Base-by-base conservation (phyloP, 2,113 vertebrate genomes). In the Seriola quinqueradiata region DNA sequence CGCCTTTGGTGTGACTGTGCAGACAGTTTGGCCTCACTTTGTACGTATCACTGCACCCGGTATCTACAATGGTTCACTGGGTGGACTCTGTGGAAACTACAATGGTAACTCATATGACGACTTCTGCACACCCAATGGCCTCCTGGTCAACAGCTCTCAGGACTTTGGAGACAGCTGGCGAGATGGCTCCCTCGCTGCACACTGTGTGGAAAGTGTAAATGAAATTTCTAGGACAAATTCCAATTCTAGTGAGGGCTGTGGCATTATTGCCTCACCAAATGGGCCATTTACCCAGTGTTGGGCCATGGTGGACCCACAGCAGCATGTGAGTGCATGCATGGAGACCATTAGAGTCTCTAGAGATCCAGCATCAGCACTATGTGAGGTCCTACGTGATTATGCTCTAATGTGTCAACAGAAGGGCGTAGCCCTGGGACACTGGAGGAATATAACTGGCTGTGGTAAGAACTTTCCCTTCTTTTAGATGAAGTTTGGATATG, bases 121-220 rank as follows among this genome's bases (percentile, higher is more conserved):
- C 21, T 93, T 94, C 60, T 46, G 12, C 8, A 92, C 85, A 16
- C 92, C 92, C 8, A 86, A 5, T 0, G 91, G 92, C 7, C 14
- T 69, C 14, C 55, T 90, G 28, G 58, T 90, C 0, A 54, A 77
- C n/a, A 86, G 57, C 48, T 71, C 92, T 17, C 85, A 88, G 21
- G 59, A 1, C 0, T 95, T 95, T 87, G 93, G 92, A 3, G 90
- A 95, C 84, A 95, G 94, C 0, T 95, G 94, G 94, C 75, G 92
- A 61, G 72, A 23, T 32, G 92, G 93, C 1, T 87, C 89, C 14
- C 79, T 93, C 0, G 63, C 77, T 19, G 85, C 86, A 5, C 25
- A 75, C 10, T 95, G 89, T 0, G 75, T 74, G 0, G 90, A 84
- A 4, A 28, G 10, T 1, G 17, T 4, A 17, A 25, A 12, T 14